Evolutionary conservation across 2,113 vertebrate genomes (phyloP).

Genomic region (Trematomus loennbergii): DNA sequence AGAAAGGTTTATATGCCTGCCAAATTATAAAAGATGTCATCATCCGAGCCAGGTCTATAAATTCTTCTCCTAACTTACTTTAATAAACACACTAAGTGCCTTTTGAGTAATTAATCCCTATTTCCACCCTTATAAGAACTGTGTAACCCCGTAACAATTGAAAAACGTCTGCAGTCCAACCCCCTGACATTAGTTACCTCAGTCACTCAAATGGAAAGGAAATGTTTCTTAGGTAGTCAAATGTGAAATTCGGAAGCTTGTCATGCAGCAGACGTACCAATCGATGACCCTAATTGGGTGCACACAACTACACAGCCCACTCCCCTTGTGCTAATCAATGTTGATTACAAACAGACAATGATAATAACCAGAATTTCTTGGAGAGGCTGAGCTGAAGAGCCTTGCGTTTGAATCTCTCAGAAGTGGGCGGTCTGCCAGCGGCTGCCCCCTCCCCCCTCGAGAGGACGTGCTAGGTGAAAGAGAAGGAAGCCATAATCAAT

Average conservation of each 20-base stretch:
- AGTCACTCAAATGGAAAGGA: slow-evolving; percentile 6
- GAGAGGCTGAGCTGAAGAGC: slow-evolving; percentile 79
- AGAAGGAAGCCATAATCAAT: slow-evolving; percentile 41
- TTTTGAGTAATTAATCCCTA: slow-evolving; percentile 3
- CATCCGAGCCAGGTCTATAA: slow-evolving; percentile 42
- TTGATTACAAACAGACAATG: slow-evolving; percentile 66
- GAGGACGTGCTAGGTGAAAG: slow-evolving; percentile 61
- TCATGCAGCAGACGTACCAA: slow-evolving; percentile 45
- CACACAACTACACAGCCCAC: slow-evolving; percentile 35
- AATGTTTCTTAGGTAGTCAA: slow-evolving; percentile 1
- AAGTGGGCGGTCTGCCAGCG: slow-evolving; percentile 52
- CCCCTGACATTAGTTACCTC: slow-evolving; percentile 27
- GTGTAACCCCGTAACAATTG: neutral
- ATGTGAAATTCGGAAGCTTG: slow-evolving; percentile 31
- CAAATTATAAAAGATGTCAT: slow-evolving; percentile 44
- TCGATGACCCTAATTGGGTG: slow-evolving; percentile 46
- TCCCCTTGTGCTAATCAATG: slow-evolving; percentile 55
- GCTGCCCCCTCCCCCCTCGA: slow-evolving; percentile 50
- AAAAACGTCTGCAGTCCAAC: slow-evolving; percentile 33
- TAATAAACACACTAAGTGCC: slow-evolving; percentile 29
- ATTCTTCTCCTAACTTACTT: slow-evolving; percentile 23
- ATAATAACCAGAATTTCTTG: slow-evolving; percentile 82
- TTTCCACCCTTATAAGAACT: slow-evolving; percentile 14
- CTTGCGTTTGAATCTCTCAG: slow-evolving; percentile 77
- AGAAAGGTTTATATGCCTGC: slow-evolving; percentile 22